Evolutionary conservation across 2,113 vertebrate species (phyloP).

Genomic region (Nansenia antarctica): DNA sequence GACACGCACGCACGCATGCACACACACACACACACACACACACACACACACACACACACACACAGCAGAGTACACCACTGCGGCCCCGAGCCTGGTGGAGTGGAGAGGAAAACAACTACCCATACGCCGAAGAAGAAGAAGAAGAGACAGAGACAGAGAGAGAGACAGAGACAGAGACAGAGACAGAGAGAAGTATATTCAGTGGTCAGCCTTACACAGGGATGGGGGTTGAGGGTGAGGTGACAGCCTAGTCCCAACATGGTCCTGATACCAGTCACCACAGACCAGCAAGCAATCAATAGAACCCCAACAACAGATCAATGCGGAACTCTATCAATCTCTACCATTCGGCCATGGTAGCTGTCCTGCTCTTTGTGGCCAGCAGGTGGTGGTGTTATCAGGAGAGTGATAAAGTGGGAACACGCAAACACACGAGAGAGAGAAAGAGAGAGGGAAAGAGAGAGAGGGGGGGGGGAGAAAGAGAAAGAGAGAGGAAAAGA

Average conservation of each 20-base stretch:
- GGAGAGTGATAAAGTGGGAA: constrained; percentile 28
- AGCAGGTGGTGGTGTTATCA: constrained; percentile 64
- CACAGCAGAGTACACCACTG: too few species aligned
- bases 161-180: neutral
- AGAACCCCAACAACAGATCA: neutral
- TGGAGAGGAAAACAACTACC: too few species aligned
- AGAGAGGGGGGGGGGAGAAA: constrained; percentile 12
- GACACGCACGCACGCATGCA: too few species aligned
- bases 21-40: too few species aligned
- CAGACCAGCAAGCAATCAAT: neutral
- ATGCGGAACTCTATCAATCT: too few species aligned
- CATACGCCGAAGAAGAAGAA: too few species aligned
- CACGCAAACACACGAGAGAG: constrained; percentile 12
- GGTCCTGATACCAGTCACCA: constrained; percentile 15
- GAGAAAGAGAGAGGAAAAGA: constrained; percentile 43
- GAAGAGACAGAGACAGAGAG: too few species aligned
- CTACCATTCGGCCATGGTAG: neutral
- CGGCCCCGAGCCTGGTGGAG: too few species aligned
- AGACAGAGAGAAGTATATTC: neutral
- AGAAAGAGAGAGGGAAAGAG: neutral
- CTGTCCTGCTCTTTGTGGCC: constrained; percentile 29
- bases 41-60: too few species aligned
- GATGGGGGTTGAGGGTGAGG: neutral
- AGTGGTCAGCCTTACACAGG: neutral
- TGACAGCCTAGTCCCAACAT: neutral